phyloP scores from a whole-genome alignment of 2,113 vertebrate genomes.

The Ctenomys sociabilis region DNA sequence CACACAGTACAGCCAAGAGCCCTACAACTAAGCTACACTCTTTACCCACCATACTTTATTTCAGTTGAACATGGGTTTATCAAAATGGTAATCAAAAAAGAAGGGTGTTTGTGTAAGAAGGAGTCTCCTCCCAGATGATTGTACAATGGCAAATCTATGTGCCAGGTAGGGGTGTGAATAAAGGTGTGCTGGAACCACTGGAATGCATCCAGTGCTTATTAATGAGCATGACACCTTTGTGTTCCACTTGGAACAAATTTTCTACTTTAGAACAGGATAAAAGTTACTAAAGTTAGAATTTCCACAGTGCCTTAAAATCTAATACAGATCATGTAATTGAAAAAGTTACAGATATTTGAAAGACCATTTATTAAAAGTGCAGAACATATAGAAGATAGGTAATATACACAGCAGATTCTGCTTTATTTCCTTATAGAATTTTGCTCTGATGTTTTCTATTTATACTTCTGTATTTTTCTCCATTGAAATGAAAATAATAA shows the following conservation, averaged over 20 bases:
- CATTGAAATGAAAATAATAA: constrained; percentile 14
- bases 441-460: background rate
- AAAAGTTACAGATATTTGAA: constrained; percentile 9
- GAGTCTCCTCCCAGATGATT: background rate
- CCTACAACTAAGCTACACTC: background rate
- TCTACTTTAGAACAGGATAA: background rate
- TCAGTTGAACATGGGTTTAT: constrained; percentile 2
- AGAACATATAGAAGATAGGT: background rate
- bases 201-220: background rate
- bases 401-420: background rate
- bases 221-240: background rate
- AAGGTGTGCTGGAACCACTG: background rate
- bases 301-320: background rate
- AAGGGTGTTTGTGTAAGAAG: background rate
- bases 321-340: background rate
- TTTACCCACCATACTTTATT: background rate
- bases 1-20: background rate
- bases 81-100: background rate
- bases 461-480: background rate
- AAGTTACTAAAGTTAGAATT: background rate
- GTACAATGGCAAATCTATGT: background rate
- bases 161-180: background rate
- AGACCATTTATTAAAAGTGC: background rate
- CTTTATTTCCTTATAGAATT: background rate
- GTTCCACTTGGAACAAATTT: background rate